Evolutionary conservation across 2,888 invertebrate species (phyloP), one percentile per base, ranked within the genome.

Genomic region (Tetramorium bicarinatum): DNA sequence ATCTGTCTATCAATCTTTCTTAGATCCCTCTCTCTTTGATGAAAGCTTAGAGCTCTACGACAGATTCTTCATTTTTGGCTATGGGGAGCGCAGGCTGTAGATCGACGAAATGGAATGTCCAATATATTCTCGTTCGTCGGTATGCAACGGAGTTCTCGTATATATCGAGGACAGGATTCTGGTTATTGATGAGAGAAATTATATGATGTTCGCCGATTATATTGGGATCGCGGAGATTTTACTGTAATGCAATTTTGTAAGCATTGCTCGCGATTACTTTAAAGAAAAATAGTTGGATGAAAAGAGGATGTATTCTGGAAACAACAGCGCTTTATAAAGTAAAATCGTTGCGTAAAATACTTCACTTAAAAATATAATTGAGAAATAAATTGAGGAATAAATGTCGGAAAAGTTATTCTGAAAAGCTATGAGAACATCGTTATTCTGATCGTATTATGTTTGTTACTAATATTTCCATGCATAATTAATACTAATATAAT

Each of bases 1-100:
- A 47, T 79, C 34, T 56, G 7, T 77, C 56, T 38, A 38, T 69
- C 71, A 59, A 69, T 59, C 47, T 79, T 69, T 38, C 18, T 69
- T 29, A 3, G 9, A 54, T 76, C 52, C 15, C 1, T 38, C 25
- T 44, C 9, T 54, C 11, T n/a, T 15, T n/a, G 56, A 59, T 34
- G 47, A 44, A 34, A 59, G 21, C 13, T 34, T 13, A 25, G 13
- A 79, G 34, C 25, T 38, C 38, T 59, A 69, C 69, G 69, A 79
- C 77, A 54, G 67, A 56, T 69, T 79, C 69, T 79, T 79, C 71
- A 79, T 79, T 79, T 79, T 79, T 79, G 71, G 34, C 34, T 79
- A 56, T 11, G n/a, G 41, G 15, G 4, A 18, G 29, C 25, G n/a
- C 41, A 79, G 44, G 18, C 34, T 47, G 44, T 67, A 67, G 59